Base-by-base conservation (phyloP, 2,113 vertebrate species). In the Gadus chalcogrammus region DNA sequence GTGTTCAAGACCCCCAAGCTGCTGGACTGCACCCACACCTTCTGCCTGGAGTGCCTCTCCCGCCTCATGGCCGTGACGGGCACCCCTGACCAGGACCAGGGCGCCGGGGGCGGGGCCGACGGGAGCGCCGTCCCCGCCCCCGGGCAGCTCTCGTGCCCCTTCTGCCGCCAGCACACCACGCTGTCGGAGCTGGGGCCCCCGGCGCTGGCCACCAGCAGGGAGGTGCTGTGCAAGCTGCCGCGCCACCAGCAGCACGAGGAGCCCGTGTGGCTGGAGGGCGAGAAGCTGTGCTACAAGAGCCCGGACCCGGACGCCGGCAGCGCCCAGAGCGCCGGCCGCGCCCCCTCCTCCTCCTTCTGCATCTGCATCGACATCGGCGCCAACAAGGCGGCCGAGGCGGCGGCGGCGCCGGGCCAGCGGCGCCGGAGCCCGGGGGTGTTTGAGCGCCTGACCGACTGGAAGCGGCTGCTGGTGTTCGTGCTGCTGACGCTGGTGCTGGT, bases 31-130 rank as follows among this genome's bases (percentile, higher is more conserved):
- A 92, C 93, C 0, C 97, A 99, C 0, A 93, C 95, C 1, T 98
- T 99, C 88, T 99, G 97, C 88, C 82, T 99, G 67, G 97, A 98
- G 79, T 99, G 97, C 3, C 91, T 99, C 77, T 96, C 97, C 3
- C 93, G 96, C 17, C 89, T 98, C 76, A 92, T 93, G 65, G 90
- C 92, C 0, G 84, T 94, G 15, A 93, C 94, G 0, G 17, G 80
- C 0, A 72, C 84, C 0, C 71, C 84, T 20, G 86, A 85, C 0
- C 55, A 88, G 0, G 89, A 91, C 1, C 85, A 9, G 0, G 20
- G 5, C 0, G 16, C 4, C 0, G 17, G 1, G 0, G 1, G 22
- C 38, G 38, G 1, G 0, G 1, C 22, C 38, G 38, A 6, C 38
- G 38, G 6, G 6, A 20, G 20, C 20, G 20, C 20, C 20, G 11